These are phyloP conservation scores for Nebria brevicollis DNA, from an alignment of 2,888 invertebrate genomes.

Conservation along the genomic window DNA sequence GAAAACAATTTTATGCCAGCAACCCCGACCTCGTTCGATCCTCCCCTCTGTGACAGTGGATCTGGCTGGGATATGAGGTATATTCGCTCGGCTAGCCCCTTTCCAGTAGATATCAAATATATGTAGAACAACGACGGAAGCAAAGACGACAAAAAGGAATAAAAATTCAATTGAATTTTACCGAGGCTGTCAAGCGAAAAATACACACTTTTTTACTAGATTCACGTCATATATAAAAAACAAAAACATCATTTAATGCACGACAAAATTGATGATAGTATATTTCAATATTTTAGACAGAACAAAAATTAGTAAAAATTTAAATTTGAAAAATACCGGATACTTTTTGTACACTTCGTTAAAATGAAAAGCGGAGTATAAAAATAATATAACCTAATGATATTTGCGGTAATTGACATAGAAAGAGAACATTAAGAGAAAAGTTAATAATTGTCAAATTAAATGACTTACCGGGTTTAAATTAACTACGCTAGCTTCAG, in stretches of 20 bases:
- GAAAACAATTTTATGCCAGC: slow-evolving; percentile 52
- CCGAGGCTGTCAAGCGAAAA: slow-evolving; percentile 23
- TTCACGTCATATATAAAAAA: slow-evolving; percentile 12
- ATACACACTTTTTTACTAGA: slow-evolving; percentile 24
- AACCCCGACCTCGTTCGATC: slow-evolving; percentile 17
- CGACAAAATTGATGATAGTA: neutral
- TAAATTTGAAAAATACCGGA: too few relatives aligned
- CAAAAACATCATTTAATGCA: neutral
- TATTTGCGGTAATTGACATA: too few relatives aligned
- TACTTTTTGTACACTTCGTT: too few relatives aligned
- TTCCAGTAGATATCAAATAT: slow-evolving; percentile 41
- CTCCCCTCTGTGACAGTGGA: slow-evolving; percentile 21
- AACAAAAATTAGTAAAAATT: neutral
- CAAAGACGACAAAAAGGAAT: slow-evolving; percentile 21
- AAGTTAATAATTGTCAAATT: too few relatives aligned
- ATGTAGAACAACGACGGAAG: slow-evolving; percentile 38
- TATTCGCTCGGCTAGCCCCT: neutral
- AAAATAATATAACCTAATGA: too few relatives aligned
- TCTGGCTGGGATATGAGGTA: slow-evolving; percentile 19
- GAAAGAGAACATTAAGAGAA: too few relatives aligned
- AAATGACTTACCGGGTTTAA: too few relatives aligned
- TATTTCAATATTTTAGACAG: neutral
- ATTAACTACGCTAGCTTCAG: too few relatives aligned
- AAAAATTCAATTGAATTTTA: slow-evolving; percentile 32
- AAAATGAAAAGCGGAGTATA: too few relatives aligned